These are phyloP conservation scores for Ips typographus DNA, from an alignment of 1,140 invertebrate genomes.

Conservation along the genomic window DNA sequence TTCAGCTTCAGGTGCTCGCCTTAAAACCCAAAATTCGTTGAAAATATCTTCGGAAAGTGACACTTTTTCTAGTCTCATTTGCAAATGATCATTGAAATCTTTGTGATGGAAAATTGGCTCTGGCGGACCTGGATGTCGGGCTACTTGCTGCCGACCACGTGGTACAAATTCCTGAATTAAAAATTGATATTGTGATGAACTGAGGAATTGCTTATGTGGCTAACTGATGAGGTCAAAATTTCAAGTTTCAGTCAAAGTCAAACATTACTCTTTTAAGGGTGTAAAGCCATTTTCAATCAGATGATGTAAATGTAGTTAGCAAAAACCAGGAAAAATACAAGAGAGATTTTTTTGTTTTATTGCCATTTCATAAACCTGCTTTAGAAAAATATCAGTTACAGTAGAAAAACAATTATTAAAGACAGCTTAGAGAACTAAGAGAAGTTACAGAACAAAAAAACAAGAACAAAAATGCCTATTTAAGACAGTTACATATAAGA, in stretches of 20 bases:
- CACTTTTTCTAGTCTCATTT: conserved; percentile 72
- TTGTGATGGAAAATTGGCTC: conserved; percentile 52
- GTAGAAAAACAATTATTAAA: not conserved
- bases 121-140: conserved; percentile 71
- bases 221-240: too few relatives aligned
- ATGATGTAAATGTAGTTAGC: too few relatives aligned
- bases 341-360: too few relatives aligned
- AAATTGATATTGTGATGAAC: not conserved
- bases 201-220: not conserved
- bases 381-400: too few relatives aligned
- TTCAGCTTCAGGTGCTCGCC: conserved; percentile 52
- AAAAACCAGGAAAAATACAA: too few relatives aligned
- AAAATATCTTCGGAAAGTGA: conserved; percentile 64
- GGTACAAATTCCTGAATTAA: conserved; percentile 80
- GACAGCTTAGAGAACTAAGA: not conserved
- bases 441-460: conserved; percentile 9
- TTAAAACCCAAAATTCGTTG: conserved; percentile 70
- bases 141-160: conserved; percentile 78
- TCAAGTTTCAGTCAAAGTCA: too few relatives aligned
- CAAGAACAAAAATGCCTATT: not conserved
- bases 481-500: too few relatives aligned
- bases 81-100: conserved; percentile 57
- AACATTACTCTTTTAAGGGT: too few relatives aligned
- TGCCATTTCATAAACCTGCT: too few relatives aligned
- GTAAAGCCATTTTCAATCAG: too few relatives aligned